phyloP scores from a whole-genome alignment of 2,797 vertebrate genomes.

The Pantherophis vulpinus region DNA sequence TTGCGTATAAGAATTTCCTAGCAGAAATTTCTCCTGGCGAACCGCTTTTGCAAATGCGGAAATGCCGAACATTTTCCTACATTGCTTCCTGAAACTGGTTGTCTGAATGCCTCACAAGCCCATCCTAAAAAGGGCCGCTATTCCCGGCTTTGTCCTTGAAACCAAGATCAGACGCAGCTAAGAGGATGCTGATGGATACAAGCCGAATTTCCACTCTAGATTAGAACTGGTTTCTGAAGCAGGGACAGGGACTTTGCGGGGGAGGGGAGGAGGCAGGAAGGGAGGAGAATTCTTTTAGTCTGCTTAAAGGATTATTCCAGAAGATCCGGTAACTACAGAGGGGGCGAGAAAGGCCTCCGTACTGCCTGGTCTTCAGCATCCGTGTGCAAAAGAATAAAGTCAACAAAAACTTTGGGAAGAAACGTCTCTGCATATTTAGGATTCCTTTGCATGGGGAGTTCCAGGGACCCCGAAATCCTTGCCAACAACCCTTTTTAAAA shows the following conservation, averaged over 20 bases:
- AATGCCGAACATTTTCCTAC: background rate
- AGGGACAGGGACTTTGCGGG: background rate
- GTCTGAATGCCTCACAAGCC: background rate
- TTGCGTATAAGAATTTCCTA: background rate
- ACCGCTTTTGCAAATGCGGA: background rate
- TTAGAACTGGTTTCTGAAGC: background rate
- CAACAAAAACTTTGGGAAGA: too few relatives aligned
- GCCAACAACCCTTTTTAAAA: background rate
- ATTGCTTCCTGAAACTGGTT: background rate
- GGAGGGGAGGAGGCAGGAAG: background rate
- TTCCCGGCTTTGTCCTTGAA: background rate
- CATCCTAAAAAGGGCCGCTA: background rate
- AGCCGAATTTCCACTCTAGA: background rate
- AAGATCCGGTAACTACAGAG: background rate
- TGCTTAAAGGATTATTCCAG: slow-evolving; percentile 16
- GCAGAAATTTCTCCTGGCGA: background rate
- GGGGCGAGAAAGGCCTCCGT: background rate
- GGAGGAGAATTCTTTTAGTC: background rate
- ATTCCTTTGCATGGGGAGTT: background rate
- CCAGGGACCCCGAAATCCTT: background rate
- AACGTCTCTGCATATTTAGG: background rate
- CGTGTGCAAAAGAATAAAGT: too few relatives aligned
- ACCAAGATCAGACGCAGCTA: too few relatives aligned
- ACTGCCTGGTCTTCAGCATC: background rate
- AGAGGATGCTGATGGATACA: background rate